These are phyloP conservation scores for Scaptodrosophila latifasciaeformis DNA, from an alignment of 2,888 invertebrate species.

Conservation along the genomic window DNA sequence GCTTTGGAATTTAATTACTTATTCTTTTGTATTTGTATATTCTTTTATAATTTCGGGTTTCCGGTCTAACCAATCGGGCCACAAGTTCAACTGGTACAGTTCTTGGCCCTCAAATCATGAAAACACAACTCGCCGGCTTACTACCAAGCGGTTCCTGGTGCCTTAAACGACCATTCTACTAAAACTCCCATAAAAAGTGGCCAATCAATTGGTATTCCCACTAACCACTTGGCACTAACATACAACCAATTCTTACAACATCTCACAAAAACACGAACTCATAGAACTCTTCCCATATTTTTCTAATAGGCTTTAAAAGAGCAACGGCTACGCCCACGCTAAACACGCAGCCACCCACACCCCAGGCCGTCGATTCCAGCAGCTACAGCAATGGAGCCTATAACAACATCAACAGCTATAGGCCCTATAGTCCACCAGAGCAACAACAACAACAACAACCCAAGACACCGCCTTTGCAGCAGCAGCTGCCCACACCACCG, in stretches of 20 bases:
- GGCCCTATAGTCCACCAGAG: conserved; percentile 47
- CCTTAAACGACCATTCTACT: conserved; percentile 24
- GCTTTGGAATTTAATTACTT: no score
- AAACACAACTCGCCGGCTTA: conserved; percentile 47
- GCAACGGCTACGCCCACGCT: conserved; percentile 8
- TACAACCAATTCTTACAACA: no score
- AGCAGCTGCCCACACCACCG: conserved; percentile 44
- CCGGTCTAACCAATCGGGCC: conserved; percentile 43
- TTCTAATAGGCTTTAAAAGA: conserved; percentile 33
- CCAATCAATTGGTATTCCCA: conserved; percentile 5
- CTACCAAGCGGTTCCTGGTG: conserved; percentile 62
- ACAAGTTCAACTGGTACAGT: conserved; percentile 32
- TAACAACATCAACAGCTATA: conserved; percentile 39
- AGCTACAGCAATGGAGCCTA: conserved; percentile 31
- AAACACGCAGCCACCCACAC: conserved; percentile 12
- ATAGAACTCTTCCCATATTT: conserved; percentile 20
- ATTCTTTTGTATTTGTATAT: conserved; percentile 11
- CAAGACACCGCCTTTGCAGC: conserved; percentile 31
- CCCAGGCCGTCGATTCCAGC: conserved; percentile 17
- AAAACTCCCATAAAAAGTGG: background rate
- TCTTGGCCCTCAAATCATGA: conserved; percentile 39
- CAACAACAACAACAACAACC: conserved; percentile 37
- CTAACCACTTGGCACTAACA: background rate
- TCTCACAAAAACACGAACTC: background rate
- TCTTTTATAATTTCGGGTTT: background rate